Conservation (phyloP, 2,113 vertebrate genomes). For the Caloenas nicobarica region DNA sequence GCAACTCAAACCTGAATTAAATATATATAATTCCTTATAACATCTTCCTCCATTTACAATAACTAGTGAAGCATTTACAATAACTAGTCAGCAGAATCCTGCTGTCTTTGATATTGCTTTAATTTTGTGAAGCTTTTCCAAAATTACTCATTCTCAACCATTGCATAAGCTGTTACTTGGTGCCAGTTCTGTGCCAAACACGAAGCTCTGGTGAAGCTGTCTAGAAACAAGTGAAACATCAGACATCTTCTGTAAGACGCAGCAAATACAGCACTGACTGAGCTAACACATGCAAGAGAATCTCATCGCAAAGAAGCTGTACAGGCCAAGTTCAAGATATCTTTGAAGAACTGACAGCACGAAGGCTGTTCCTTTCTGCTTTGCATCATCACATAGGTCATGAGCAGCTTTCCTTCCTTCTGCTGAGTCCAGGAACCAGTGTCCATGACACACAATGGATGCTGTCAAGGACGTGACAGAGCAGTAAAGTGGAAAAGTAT, state of each 20-base stretch:
- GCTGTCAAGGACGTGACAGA: background rate
- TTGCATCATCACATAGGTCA: background rate
- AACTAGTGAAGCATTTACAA: background rate
- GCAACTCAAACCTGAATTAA: background rate
- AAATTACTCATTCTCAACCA: background rate
- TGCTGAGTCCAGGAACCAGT: background rate
- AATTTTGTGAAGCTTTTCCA: background rate
- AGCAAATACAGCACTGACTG: background rate
- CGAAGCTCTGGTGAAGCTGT: background rate
- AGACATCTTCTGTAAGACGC: background rate
- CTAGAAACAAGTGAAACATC: background rate
- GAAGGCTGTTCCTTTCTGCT: background rate
- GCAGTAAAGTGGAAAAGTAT: background rate
- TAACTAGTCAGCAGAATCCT: background rate
- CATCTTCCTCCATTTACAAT: background rate
- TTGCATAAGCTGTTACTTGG: background rate
- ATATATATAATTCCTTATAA: background rate
- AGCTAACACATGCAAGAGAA: background rate
- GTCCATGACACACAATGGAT: fast-evolving
- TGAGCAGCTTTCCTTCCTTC: background rate
- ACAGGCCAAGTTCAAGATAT: background rate
- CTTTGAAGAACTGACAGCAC: background rate
- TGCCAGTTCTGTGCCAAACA: background rate
- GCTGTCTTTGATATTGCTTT: background rate
- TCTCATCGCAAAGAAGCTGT: background rate